A percentile compares a stretch with the other conserved stretches of the same genome.
phyloP scores from a whole-genome alignment of 2,113 vertebrate species.

The Channa argus region DNA sequence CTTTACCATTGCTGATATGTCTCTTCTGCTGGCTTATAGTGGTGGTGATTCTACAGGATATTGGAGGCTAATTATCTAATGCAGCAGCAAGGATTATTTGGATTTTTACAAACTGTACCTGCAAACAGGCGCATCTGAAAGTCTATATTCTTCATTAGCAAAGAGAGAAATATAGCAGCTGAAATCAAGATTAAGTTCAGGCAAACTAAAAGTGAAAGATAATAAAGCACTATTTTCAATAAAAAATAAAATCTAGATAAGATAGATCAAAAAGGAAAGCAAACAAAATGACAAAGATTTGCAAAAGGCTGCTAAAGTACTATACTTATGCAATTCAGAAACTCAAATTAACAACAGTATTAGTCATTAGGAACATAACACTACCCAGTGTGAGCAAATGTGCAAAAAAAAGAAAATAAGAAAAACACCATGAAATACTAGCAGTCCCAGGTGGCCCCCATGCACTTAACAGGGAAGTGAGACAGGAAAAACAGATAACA shows the following conservation, averaged over 20 bases:
- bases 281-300: conserved; percentile 22
- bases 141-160: conserved; percentile 81
- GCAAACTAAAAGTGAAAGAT: conserved; percentile 14
- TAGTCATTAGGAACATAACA: neutral
- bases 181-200: conserved; percentile 26
- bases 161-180: conserved; percentile 61
- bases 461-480: too few relatives aligned
- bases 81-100: conserved; percentile 30
- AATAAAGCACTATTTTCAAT: conserved; percentile 6
- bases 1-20: conserved; percentile 36
- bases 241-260: conserved; percentile 7
- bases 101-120: conserved; percentile 78
- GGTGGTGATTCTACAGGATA: conserved; percentile 22
- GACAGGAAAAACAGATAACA: too few relatives aligned
- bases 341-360: neutral
- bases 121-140: conserved; percentile 83
- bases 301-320: conserved; percentile 1
- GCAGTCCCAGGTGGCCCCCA: too few relatives aligned
- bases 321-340: neutral
- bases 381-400: neutral
- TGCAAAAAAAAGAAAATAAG: neutral
- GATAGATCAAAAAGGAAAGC: conserved; percentile 4
- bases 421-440: neutral
- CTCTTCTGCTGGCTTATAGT: conserved; percentile 22
- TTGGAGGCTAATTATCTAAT: conserved; percentile 55